Evolutionary conservation across 92 coral and sea anemone species (phyloP).

Genomic region (Actinernus sp.): DNA sequence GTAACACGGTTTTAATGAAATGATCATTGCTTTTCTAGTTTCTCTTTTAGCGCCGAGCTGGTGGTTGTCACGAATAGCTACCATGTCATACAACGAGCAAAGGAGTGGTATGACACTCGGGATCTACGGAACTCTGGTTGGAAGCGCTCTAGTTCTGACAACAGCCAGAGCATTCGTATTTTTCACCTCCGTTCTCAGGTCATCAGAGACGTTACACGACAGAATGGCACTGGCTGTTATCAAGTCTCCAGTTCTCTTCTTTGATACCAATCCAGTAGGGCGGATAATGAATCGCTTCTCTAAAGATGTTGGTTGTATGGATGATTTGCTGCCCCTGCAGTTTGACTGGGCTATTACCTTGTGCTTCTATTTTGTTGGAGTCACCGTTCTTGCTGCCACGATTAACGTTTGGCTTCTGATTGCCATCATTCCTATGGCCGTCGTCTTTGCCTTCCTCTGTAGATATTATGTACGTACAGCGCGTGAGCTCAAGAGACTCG

Average conservation of each 20-base stretch:
- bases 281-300: conserved; percentile 21
- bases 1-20: too few relatives aligned
- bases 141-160: conserved; percentile 14
- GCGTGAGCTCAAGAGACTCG: conserved; percentile 67
- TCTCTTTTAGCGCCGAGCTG: conserved; percentile 13
- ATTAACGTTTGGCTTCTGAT: conserved; percentile 7
- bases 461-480: conserved; percentile 51
- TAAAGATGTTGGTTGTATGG: conserved; percentile 9
- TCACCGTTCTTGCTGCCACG: not conserved
- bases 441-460: not conserved
- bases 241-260: conserved; percentile 45
- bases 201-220: conserved; percentile 46
- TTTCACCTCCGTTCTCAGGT: conserved; percentile 21
- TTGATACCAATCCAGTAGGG: conserved; percentile 58
- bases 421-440: conserved; percentile 5
- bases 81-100: conserved; percentile 6
- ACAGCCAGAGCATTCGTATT: conserved; percentile 8
- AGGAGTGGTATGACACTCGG: conserved; percentile 21
- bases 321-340: conserved; percentile 3
- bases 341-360: not conserved
- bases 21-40: too few relatives aligned
- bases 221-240: conserved; percentile 41
- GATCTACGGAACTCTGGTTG: conserved; percentile 52
- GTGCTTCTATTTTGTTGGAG: not conserved
- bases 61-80: conserved; percentile 20